Evolutionary conservation across 2,888 invertebrate genomes (phyloP), one percentile per base, ranked within the genome.

Genomic region (Leptogaster cylindrica): DNA sequence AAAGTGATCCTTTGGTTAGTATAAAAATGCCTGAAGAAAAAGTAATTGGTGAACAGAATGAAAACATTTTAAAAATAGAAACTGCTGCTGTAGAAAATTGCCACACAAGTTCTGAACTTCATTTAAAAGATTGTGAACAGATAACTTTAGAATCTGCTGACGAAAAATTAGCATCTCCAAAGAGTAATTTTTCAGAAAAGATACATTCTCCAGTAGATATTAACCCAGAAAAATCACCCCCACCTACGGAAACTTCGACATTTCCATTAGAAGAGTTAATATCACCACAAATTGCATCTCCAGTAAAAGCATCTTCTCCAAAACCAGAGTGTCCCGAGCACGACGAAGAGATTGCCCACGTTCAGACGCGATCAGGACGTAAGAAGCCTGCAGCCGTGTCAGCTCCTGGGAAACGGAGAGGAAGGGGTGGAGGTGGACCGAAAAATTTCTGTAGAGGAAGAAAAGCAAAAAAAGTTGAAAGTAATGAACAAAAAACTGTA

Each of bases 371-470:
- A 44, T 61, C 61, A 20, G 61, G 61, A 8, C 25, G 61, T 51
- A 50, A 14, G 10, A 65, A 55, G 10, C 55, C 55, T 36, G n/a
- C n/a, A n/a, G 8, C 20, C 3, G 23, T 27, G 52, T 6, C 36
- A 12, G 23, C 1, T 27, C 14, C 68, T 69, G 18, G 31, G 50
- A 55, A 51, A 65, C 36, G 51, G 52, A 5, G 66, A 48, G 28
- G 64, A 10, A 33, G 66, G 55, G 16, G 18, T 70, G 33, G 10
- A 4, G 27, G 33, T 71, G 41, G 12, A 41, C 10, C 48, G 67
- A 27, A 46, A n/a, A 67, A 70, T 12, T 65, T 39, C 1, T 44
- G 68, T 12, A 52, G 64, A 8, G n/a, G 66, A 2, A 67, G 70
- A 52, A 28, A 68, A 12, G 4, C 16, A 39, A 36, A 66, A 50